phyloP scores from a whole-genome alignment of 1,140 invertebrate species.

The Apolygus lucorum region DNA sequence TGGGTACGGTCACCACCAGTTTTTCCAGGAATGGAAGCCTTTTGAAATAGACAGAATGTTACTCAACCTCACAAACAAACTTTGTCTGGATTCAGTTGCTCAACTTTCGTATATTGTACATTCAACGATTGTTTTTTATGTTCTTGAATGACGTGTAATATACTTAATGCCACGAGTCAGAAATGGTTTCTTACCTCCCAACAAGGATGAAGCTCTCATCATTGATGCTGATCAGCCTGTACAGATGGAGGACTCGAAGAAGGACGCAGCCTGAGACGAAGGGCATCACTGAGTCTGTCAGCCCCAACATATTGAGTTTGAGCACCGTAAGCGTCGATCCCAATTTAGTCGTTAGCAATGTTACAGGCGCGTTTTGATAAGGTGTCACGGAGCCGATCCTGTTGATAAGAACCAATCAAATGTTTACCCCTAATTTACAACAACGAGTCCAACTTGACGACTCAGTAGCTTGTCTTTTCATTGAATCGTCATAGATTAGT shows the following conservation, averaged over 20 bases:
- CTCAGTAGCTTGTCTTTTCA: neutral
- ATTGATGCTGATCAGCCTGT: neutral
- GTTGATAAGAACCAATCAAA: too few species aligned
- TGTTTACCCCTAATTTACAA: neutral
- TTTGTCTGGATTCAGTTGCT: too few species aligned
- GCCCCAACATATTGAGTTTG: slow-evolving; percentile 22
- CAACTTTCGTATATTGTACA: too few species aligned
- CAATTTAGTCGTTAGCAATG: neutral
- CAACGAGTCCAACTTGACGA: neutral
- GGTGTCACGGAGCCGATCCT: slow-evolving; percentile 14
- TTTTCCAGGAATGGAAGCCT: neutral
- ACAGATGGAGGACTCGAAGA: slow-evolving; percentile 15
- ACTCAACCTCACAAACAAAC: too few species aligned
- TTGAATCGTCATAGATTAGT: neutral
- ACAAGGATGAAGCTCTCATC: neutral
- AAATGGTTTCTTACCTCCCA: neutral
- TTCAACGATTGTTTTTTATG: too few species aligned
- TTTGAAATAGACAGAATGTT: too few species aligned
- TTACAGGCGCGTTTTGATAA: slow-evolving; percentile 11
- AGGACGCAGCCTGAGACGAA: neutral
- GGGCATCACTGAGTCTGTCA: slow-evolving; percentile 9
- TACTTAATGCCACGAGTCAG: neutral
- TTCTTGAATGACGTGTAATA: too few species aligned
- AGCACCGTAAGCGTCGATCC: neutral
- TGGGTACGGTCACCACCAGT: slow-evolving; percentile 21